Base-by-base conservation (phyloP, 2,888 invertebrate genomes). In the Plusia festucae region DNA sequence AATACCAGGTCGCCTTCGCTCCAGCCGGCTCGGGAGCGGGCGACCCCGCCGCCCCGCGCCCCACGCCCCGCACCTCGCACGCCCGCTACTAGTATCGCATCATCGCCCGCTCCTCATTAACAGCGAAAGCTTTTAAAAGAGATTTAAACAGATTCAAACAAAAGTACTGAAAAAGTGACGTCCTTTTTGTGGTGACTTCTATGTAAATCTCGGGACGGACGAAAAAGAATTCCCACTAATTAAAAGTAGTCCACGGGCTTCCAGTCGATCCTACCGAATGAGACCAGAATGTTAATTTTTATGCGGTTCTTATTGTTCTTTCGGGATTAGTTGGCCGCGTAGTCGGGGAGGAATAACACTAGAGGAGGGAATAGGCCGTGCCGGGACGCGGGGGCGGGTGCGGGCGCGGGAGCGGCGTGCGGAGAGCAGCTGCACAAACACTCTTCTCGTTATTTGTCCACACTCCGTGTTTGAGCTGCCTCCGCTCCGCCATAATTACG, bases 61-160 rank as follows among this genome's bases (percentile, higher is more conserved):
- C n/a, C n/a, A 72, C 65, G 76, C 79, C 70, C 79, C 73, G 76
- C 66, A 72, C 75, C 70, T 81, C 63, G 60, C 69, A 49, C 72
- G 59, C 68, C 64, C 67, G 73, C 76, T 77, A 70, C 83, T 86
- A 83, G 81, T 84, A 81, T 85, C 82, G 82, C 83, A 70, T 81
- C 87, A 87, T 88, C 84, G 83, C 88, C 86, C 83, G 80, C 88
- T 90, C 89, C 91, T 93, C 91, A 93, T 93, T 93, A 92, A 91
- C 88, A 90, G 86, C 79, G 78, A 90, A 93, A 91, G 89, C 91
- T 92, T 91, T 91, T 90, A 91, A 89, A 90, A 91, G 88, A 91
- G 90, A 91, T 90, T 91, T 91, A 92, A 92, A 91, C 88, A 90
- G 90, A 91, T 91, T 92, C 88, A 88, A 92, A 92, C 90, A 90